phyloP scores from a whole-genome alignment of 2,113 vertebrate species.

The Gavialis gangeticus region DNA sequence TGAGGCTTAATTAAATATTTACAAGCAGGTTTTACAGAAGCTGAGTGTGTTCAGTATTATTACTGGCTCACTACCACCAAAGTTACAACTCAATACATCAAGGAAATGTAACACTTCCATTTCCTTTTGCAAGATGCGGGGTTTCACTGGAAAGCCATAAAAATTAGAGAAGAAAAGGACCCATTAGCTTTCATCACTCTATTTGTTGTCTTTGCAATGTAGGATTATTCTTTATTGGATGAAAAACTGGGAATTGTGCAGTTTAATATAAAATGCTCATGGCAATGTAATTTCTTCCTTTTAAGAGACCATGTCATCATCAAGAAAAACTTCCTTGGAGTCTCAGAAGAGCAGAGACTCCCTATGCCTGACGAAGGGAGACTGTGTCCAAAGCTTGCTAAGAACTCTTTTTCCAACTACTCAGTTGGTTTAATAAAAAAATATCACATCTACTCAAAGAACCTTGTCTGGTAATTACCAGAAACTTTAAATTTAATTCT shows the following conservation, averaged over 20 bases:
- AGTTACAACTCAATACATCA: background rate
- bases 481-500: background rate
- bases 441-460: no score
- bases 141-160: background rate
- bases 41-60: no score
- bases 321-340: background rate
- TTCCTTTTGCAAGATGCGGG: background rate
- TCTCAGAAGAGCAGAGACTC: no score
- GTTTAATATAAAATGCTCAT: background rate
- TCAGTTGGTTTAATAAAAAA: no score
- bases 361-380: no score
- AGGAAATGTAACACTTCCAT: background rate
- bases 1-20: no score
- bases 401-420: no score
- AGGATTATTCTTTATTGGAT: background rate
- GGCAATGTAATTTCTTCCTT: background rate
- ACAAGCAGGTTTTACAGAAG: no score
- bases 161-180: background rate
- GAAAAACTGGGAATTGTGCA: background rate
- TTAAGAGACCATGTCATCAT: background rate
- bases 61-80: background rate
- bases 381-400: no score
- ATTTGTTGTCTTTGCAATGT: background rate
- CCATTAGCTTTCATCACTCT: rapidly evolving
- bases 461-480: no score